Evolutionary conservation across 2,113 vertebrate species (phyloP).

Genomic region (Dendrocopos noguchii): DNA sequence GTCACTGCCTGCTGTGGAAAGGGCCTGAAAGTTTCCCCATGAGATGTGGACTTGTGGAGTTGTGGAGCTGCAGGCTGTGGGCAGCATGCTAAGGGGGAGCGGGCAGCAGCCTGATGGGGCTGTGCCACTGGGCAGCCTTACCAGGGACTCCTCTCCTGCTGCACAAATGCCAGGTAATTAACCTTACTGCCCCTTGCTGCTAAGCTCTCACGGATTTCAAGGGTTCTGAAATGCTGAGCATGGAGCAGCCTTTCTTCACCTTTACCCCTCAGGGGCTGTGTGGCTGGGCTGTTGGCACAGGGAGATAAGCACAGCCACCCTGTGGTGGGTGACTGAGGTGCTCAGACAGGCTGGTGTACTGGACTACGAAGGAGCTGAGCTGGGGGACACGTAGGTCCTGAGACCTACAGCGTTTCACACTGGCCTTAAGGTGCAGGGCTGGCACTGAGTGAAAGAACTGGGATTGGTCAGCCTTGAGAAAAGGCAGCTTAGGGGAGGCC

Average conservation of each 20-base stretch:
- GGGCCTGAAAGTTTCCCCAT: fast-evolving
- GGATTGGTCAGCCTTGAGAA: not conserved
- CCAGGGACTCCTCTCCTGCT: not conserved
- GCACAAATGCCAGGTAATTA: not conserved
- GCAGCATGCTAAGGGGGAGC: not conserved
- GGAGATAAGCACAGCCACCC: not conserved
- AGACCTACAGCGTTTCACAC: not conserved
- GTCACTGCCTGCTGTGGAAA: not conserved
- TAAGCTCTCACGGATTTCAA: not conserved
- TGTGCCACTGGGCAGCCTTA: not conserved
- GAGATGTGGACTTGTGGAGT: not conserved
- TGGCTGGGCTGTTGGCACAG: fast-evolving
- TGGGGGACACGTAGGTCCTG: not conserved
- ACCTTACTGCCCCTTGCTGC: not conserved
- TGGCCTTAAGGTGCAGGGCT: not conserved
- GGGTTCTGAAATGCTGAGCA: not conserved
- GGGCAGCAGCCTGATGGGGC: not conserved
- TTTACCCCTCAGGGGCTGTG: fast-evolving
- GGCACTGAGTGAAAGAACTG: not conserved
- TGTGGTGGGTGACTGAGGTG: not conserved
- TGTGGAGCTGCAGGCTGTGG: fast-evolving
- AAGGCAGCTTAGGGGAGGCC: too few species aligned
- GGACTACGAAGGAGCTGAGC: not conserved
- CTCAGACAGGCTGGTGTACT: not conserved
- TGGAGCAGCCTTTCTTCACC: not conserved